Percentiles rank a stretch among this genome's conserved stretches.
phyloP scores from a whole-genome alignment of 2,113 vertebrate species.

The Hemiscyllium ocellatum region DNA sequence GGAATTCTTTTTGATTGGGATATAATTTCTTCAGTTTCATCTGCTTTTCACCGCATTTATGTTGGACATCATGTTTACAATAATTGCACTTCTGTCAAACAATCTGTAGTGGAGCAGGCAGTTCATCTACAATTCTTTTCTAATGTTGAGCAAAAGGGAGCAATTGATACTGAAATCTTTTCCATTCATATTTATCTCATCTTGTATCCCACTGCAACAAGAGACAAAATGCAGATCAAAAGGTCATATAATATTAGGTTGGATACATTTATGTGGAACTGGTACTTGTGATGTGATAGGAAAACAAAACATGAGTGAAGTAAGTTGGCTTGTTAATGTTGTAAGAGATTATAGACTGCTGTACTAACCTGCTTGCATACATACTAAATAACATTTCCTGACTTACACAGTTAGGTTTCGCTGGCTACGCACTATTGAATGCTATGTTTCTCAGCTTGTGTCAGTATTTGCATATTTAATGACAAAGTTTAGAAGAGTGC shows the following conservation, averaged over 20 bases:
- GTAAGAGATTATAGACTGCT: background rate
- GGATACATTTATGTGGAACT: background rate
- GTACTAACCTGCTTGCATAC: background rate
- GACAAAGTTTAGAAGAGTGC: background rate
- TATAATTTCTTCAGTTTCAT: background rate
- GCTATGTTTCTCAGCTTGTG: background rate
- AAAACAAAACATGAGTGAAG: background rate
- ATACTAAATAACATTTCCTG: background rate
- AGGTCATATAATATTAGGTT: background rate
- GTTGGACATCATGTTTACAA: background rate
- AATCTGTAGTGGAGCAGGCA: background rate
- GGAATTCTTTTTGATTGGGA: background rate
- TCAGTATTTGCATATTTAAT: background rate
- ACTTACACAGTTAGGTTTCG: background rate
- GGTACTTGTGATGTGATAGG: background rate
- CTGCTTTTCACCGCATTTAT: background rate
- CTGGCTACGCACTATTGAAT: background rate
- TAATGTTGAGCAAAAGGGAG: background rate
- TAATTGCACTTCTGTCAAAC: background rate
- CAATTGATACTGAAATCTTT: background rate
- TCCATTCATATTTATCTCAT: background rate
- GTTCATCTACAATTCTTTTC: background rate
- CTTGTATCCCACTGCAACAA: background rate
- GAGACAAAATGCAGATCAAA: background rate
- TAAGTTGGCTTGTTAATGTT: background rate